Evolutionary conservation across 2,113 vertebrate species (phyloP), one percentile per base, ranked within the genome.

Genomic region (Mormoops blainvillei): DNA sequence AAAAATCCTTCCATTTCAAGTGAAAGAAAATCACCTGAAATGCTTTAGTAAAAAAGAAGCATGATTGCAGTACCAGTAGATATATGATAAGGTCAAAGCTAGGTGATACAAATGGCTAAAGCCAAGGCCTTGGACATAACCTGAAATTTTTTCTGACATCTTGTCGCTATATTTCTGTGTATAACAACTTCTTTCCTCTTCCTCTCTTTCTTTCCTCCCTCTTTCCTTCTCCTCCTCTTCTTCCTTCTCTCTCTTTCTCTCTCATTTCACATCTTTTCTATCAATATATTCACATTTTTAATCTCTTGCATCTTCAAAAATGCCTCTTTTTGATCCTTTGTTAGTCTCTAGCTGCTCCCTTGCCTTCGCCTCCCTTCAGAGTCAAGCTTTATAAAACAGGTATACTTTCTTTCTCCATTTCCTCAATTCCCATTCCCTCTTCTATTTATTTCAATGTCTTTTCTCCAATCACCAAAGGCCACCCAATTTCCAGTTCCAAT

Each of bases 391-490:
- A 26, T 38, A 67, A 78, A 78, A 88, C 43, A 73, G 31, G 28
- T 74, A 18, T 48, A 74, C 24, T 58, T 76, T 11, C 33, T 26
- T 0, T 68, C 56, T 85, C 36, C 36, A 48, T 48, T 82, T 61
- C 26, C 41, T 76, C 48, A 68, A n/a, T 84, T 70, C 48, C 22
- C 9, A 22, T 41, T 92, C 56, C 18, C 2, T 54, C 26, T 18
- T 83, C 20, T 45, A 7, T 76, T 78, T 54, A 56, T 4, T 65
- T 84, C 43, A 41, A 0, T 20, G 81, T 56, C 9, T 67, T 52
- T 89, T 86, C 33, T 67, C 89, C 67, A 80, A 73, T 88, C 78
- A 74, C 18, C 43, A 74, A 48, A 31, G n/a, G 73, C 61, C 28
- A 73, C n/a, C 15, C 45, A 52, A 61, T 76, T 74, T 86, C 86